A percentile compares a stretch with the other conserved stretches of the same genome.
phyloP scores from a whole-genome alignment of 2,113 vertebrate genomes.

The Erythrocercus mccallii region DNA sequence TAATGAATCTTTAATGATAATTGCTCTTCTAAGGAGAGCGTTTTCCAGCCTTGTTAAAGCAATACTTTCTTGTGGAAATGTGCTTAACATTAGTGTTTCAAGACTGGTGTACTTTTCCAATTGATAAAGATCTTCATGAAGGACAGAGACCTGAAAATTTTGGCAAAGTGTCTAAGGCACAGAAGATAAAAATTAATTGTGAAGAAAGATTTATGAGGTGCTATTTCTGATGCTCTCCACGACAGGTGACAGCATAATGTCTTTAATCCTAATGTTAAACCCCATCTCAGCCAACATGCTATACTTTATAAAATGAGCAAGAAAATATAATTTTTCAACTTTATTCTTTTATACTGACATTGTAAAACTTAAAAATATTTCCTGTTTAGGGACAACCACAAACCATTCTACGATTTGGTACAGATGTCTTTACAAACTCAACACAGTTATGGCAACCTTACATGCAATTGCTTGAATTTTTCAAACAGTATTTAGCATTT shows the following conservation, averaged over 20 bases:
- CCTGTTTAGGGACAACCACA: background rate
- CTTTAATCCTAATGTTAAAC: background rate
- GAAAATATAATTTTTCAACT: background rate
- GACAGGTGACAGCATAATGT: background rate
- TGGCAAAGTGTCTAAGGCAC: background rate
- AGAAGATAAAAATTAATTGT: conserved; percentile 52
- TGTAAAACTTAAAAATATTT: background rate
- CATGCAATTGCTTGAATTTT: background rate
- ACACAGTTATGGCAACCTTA: background rate
- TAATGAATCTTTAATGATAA: conserved; percentile 74
- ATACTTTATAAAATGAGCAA: background rate
- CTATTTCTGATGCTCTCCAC: background rate
- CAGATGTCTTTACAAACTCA: background rate
- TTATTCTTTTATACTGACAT: background rate
- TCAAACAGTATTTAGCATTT: background rate
- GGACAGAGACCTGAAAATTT: conserved; percentile 42
- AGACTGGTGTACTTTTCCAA: conserved; percentile 32
- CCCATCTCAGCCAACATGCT: background rate
- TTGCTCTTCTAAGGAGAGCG: conserved; percentile 66
- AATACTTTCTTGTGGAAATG: conserved; percentile 70
- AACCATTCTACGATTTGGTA: background rate
- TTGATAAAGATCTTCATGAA: conserved; percentile 48
- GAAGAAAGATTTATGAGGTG: background rate
- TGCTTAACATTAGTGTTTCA: conserved; percentile 64
- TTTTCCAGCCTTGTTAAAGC: conserved; percentile 74